Evolutionary conservation across 2,797 vertebrate species (phyloP), one percentile per base, ranked within the genome.

Genomic region (Eidolon dupreanum): DNA sequence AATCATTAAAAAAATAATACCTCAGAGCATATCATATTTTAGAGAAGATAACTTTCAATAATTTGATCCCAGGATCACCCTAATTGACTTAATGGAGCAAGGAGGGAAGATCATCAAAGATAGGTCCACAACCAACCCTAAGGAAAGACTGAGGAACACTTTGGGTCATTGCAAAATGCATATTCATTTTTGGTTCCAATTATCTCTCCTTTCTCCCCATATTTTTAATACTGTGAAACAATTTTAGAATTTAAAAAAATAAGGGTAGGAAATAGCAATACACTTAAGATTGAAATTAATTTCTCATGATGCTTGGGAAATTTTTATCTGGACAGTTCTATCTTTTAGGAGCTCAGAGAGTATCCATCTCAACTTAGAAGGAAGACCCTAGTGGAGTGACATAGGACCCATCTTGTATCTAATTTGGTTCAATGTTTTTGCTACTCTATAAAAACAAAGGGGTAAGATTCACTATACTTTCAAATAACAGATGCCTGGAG

Each of bases 391-490:
- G 73, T 8, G 31, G 13, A 28, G 4, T 61, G 53, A 88, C n/a
- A 65, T 1, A 51, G 36, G 46, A 92, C 43, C 6, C 16, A 43
- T 68, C 81, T 91, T 87, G n/a, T 66, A 6, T 19, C 24, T 82
- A 93, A 82, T 96, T 73, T 81, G 55, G 13, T 78, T 95, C 61
- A 73, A 31, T 89, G 33, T 55, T 93, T 93, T 68, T 91, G 57
- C 33, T 92, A 26, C 10, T 75, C 57, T 2, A 55, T 92, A 82
- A 71, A 85, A 91, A 46, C 20, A 55, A 75, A 88, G 10, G 20
- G 5, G 51, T 2, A 55, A 55, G 20, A 88, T 83, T 88, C 53
- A 78, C 84, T 95, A 70, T 86, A 28, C n/a, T 73, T 95, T 82
- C 28, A 65, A 94, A 68, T n/a, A 84, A 74, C 4, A 89, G 33